phyloP scores from a whole-genome alignment of 1,140 invertebrate species.

The Ylistrum balloti region DNA sequence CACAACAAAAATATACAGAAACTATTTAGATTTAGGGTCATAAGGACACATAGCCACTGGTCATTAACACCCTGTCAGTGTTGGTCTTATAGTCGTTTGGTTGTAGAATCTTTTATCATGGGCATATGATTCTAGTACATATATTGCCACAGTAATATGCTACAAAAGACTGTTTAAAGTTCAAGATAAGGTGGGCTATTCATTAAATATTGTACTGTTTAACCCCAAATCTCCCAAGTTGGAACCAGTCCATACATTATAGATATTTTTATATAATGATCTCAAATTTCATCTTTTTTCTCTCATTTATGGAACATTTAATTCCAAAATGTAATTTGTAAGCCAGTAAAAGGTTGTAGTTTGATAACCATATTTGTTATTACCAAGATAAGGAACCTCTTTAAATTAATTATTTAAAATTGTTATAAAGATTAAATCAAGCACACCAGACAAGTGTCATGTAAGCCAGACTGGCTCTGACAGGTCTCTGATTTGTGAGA shows the following conservation, averaged over 20 bases:
- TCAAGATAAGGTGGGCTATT: not conserved
- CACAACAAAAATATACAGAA: not conserved
- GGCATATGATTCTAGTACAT: too few species aligned
- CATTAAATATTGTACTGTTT: not conserved
- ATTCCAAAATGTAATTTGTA: not conserved
- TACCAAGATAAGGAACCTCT: not conserved
- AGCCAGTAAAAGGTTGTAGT: not conserved
- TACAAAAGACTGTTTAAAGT: too few species aligned
- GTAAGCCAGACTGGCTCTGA: not conserved
- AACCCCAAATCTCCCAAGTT: not conserved
- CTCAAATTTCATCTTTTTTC: not conserved
- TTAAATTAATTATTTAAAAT: slow-evolving; percentile 24
- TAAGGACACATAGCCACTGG: not conserved
- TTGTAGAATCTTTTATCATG: not conserved
- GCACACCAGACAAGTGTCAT: not conserved
- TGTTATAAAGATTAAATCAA: slow-evolving; percentile 24
- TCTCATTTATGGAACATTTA: not conserved
- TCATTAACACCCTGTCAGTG: slow-evolving; percentile 8
- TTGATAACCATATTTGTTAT: not conserved
- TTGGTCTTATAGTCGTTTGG: not conserved
- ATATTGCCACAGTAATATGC: not conserved
- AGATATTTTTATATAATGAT: not conserved
- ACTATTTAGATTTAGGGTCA: not conserved
- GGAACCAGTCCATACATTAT: not conserved
- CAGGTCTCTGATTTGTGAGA: not conserved